Base-by-base conservation (phyloP, 1,140 invertebrate genomes). In the Heterodera carotae region DNA sequence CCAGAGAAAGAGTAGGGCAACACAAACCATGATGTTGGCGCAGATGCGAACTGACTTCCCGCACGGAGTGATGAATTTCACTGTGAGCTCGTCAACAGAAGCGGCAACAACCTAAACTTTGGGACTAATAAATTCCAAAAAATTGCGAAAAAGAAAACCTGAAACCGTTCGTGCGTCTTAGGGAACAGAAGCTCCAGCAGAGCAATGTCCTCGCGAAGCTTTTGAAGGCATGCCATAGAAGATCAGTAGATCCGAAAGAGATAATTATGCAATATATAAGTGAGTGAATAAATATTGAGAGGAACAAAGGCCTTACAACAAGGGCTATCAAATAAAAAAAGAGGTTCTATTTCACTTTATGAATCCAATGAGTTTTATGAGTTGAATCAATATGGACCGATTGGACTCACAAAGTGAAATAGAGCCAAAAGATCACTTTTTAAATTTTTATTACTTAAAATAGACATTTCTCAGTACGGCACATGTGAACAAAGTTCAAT, bases 11-110 rank as follows among this genome's bases (percentile, higher is more conserved):
- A 64, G 33, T 34, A 3, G 1, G n/a, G n/a, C n/a, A n/a, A n/a
- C n/a, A n/a, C 70, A 53, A 98, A 97, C 77, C 77, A 76, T 73
- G 39, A 78, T 78, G 90, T 98, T 98, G 76, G 95, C 96, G 89
- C 96, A 94, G 87, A 98, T 96, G 89, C 94, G 93, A 89, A 95
- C 95, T 90, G 94, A 93, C 89, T 95, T 94, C 85, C 94, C 94
- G 91, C 92, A 94, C 90, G 92, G 93, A 88, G 93, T 93, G 89
- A 98, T 92, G 91, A 98, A 98, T 89, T 93, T 92, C 91, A 95
- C 98, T 86, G 93, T 93, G 84, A 99, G 91, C 91, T 99, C 96
- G 90, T 99, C 96, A 84, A 98, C 94, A 91, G 94, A 96, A 84
- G 96, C 95, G 88, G 94, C 93, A 89, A 95, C 92, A 72, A 90